Percentiles rank a stretch among this genome's conserved stretches.
phyloP scores from a whole-genome alignment of 2,113 vertebrate genomes.

The Myiopsitta monachus region DNA sequence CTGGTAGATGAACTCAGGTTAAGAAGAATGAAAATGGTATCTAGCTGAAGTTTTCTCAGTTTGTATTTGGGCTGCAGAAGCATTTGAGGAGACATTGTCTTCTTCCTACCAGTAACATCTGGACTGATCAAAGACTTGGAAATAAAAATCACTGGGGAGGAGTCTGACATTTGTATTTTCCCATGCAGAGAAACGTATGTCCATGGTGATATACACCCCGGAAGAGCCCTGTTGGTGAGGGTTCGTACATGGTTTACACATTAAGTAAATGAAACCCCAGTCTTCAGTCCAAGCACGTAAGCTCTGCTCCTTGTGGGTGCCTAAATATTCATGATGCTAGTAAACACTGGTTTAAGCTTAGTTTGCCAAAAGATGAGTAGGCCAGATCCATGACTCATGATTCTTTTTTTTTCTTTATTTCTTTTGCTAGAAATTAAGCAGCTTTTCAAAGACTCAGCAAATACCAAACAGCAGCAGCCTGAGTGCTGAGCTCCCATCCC shows the following conservation, averaged over 20 bases:
- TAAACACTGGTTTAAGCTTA: neutral
- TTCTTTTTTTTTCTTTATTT: neutral
- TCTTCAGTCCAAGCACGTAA: fast-evolving
- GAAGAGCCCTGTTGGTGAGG: neutral
- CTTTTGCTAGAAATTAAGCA: neutral
- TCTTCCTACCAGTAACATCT: neutral
- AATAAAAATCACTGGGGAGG: neutral
- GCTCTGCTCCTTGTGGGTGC: neutral
- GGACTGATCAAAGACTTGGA: neutral
- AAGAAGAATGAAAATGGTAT: neutral
- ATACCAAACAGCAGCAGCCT: neutral
- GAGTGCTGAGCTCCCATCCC: neutral
- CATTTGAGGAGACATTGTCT: neutral
- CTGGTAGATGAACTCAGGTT: neutral
- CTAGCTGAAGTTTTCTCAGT: neutral
- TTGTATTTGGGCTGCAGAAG: neutral
- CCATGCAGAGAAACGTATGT: neutral
- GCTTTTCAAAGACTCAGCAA: constrained; percentile 7
- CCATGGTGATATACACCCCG: neutral
- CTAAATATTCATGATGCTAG: neutral
- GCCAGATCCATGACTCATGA: constrained; percentile 24
- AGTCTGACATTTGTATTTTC: neutral
- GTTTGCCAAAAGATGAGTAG: neutral
- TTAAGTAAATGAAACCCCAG: neutral
- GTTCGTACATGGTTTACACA: fast-evolving